Conservation (phyloP, 2,888 invertebrate genomes). For the Rapana venosa region DNA sequence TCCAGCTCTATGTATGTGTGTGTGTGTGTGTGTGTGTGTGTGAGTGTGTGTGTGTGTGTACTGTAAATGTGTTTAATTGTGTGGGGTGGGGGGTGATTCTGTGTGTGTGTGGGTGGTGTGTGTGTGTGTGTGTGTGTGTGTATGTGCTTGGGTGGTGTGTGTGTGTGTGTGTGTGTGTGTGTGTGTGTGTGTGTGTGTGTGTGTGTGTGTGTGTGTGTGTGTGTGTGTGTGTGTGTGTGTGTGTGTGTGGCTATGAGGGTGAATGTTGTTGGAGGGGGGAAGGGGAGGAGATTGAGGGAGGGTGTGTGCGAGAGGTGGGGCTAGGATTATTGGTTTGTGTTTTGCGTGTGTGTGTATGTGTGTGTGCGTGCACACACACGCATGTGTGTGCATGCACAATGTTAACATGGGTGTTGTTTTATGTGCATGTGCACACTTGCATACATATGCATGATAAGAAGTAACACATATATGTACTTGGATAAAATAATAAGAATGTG, state of each 20-base stretch:
- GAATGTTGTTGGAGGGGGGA: not conserved
- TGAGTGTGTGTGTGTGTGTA: not conserved
- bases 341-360: not conserved
- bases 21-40: not conserved
- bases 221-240: not conserved
- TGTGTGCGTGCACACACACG: not conserved
- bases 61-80: not conserved
- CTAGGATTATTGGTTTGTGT: not conserved
- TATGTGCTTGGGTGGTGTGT: conserved; percentile 85
- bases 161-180: conserved; percentile 56
- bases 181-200: not conserved
- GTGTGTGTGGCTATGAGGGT: not conserved
- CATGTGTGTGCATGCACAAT: too few species aligned
- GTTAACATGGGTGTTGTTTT: too few species aligned
- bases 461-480: too few species aligned
- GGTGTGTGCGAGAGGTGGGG: not conserved
- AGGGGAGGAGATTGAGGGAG: not conserved
- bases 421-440: too few species aligned
- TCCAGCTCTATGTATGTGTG: conserved; percentile 86
- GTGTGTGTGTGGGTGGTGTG: not conserved
- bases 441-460: too few species aligned
- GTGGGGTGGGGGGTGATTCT: conserved; percentile 84
- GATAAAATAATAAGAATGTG: too few species aligned
- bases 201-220: not conserved
- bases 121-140: not conserved